Base-by-base conservation (phyloP, 1,140 invertebrate genomes). In the Drosophila novamexicana region DNA sequence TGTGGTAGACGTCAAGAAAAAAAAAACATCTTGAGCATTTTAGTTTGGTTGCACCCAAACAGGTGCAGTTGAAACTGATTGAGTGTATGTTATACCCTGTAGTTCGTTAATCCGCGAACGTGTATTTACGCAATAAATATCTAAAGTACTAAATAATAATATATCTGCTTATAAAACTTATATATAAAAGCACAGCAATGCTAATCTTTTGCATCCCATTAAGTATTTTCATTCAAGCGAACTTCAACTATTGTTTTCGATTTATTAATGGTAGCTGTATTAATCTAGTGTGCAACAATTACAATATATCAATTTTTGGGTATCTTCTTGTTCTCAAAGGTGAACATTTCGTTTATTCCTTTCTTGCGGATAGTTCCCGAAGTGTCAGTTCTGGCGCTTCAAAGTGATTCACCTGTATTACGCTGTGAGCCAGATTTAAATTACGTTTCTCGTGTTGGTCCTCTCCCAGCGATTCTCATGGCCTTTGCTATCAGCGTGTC, bases 31-130 rank as follows among this genome's bases (percentile, higher is more conserved):
- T 64, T 58, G 63, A 47, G 67, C 68, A 81, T 68, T 81, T 79
- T 53, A 72, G 45, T 49, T 29, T 52, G 39, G 68, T 76, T 61
- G 75, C 78, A 68, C 70, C 75, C 78, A 65, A 63, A 61, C 79
- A 85, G 82, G 79, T 81, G 83, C 67, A 85, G 59, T 16, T 70
- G 10, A 0, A 36, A 9, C 14, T 34, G 22, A 14, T 45, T 49
- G 9, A 10, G 22, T 29, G 22, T 5, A 5, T 29, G 22, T 29
- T 29, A 29, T 29, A 29, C 22, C 22, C 22, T 29, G 22, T 29
- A 29, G 22, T 0, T 29, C 22, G 22, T 29, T 5, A 29, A 29
- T 29, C 22, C 22, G 4, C 3, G 22, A 29, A 29, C 22, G 22
- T 29, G 22, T 29, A 29, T 0, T 29, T 5, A 29, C 0, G 5